These are phyloP conservation scores for Caenorhabditis tropicalis DNA, from an alignment of 1,140 invertebrate species.

Conservation along the genomic window DNA sequence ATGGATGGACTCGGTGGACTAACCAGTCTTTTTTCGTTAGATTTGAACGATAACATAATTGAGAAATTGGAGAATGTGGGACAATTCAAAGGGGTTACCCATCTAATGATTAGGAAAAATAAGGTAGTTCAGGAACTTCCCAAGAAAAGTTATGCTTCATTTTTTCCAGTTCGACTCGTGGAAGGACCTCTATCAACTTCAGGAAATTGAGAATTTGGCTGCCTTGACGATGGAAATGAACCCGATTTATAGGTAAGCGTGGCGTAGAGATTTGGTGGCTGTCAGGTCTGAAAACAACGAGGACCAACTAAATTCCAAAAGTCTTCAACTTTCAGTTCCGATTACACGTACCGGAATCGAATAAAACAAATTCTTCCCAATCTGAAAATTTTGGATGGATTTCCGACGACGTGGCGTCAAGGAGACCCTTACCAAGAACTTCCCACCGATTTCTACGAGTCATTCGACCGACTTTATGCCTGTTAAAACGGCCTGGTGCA, in stretches of 20 bases:
- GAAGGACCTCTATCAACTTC: conserved; percentile 19
- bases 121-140: too few relatives aligned
- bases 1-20: conserved; percentile 68
- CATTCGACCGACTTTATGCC: background rate
- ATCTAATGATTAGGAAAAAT: conserved; percentile 63
- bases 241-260: conserved; percentile 43
- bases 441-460: background rate
- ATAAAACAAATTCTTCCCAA: conserved; percentile 26
- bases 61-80: conserved; percentile 57
- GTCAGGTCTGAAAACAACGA: background rate
- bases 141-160: background rate
- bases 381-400: conserved; percentile 35
- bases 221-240: conserved; percentile 30
- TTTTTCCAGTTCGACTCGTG: conserved; percentile 40
- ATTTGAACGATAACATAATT: conserved; percentile 62
- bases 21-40: conserved; percentile 37
- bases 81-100: conserved; percentile 57
- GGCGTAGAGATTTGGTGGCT: too few relatives aligned
- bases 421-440: conserved; percentile 47
- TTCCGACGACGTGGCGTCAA: conserved; percentile 35
- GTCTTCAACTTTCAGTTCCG: background rate
- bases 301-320: background rate
- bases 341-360: conserved; percentile 35
- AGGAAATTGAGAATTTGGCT: background rate
- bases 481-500: background rate